Base-by-base conservation (phyloP, 2,113 vertebrate species). In the Anser cygnoides region DNA sequence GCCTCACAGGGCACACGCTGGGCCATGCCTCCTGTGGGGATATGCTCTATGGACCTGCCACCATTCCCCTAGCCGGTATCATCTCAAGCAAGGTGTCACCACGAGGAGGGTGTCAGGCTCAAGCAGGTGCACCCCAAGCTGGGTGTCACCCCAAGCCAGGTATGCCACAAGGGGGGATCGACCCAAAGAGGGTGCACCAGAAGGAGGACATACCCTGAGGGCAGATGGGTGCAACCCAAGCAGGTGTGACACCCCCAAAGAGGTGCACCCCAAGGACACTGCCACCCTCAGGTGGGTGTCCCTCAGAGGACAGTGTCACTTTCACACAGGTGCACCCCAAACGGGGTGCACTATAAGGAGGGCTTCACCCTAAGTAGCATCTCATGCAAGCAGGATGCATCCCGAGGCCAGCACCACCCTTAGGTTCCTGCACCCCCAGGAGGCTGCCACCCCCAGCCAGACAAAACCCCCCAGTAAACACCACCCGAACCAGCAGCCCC, bases 1-100 rank as follows among this genome's bases (percentile, higher is more conserved):
- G 23, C 12, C 17, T 46, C 5, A 0, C 33, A 44, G 15, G 41
- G 19, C 20, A 10, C 0, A 1, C 11, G n/a, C 7, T 23, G 35
- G 31, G 35, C 6, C 31, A 23, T 7, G 28, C 31, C 17, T 54
- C 21, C 52, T 25, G 37, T 6, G 21, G 17, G 18, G 31, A 18
- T 18, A 7, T 5, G 16, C 11, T 59, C 43, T 20, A 4, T 8
- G 4, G 26, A 21, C 41, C 35, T 17, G n/a, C 26, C 5, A 15
- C 21, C 39, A 16, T 71, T 63, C 13, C 25, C 19, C 59, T 44
- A 41, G n/a, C 25, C 17, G 54, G 19, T 61, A n/a, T 4, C 20
- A 28, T 39, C 23, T 13, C 35, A 16, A 22, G 19, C 10, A 4
- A 7, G 12, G 23, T 1, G 23, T 55, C 50, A 35, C 33, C 29